Percentiles rank a stretch among this genome's conserved stretches.
Evolutionary conservation across 2,113 vertebrate species (phyloP).

Genomic region (Microtus pennsylvanicus): DNA sequence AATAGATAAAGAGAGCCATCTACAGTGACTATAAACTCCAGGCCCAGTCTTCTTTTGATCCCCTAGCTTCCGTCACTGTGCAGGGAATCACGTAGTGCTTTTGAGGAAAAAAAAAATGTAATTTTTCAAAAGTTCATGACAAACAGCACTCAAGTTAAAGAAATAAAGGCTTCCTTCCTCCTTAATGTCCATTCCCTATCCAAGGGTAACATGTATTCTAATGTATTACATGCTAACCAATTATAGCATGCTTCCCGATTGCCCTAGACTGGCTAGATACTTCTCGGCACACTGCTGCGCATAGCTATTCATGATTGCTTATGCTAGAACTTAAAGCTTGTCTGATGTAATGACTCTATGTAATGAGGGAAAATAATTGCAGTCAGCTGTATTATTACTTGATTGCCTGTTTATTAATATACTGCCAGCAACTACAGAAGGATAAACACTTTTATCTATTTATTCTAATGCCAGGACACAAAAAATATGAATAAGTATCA

Average conservation of each 20-base stretch:
- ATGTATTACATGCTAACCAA: slow-evolving; percentile 8
- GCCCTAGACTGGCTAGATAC: neutral
- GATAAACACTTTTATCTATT: slow-evolving; percentile 1
- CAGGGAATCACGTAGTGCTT: neutral
- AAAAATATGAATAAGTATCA: slow-evolving; percentile 10
- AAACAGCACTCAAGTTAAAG: neutral
- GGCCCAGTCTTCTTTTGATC: neutral
- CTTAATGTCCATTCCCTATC: neutral
- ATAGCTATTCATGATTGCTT: neutral
- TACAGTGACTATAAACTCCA: neutral
- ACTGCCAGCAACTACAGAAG: slow-evolving; percentile 2
- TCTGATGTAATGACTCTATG: neutral
- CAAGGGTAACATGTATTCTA: neutral
- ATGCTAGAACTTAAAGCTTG: neutral
- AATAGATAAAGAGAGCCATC: neutral
- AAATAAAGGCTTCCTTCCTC: neutral
- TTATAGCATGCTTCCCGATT: slow-evolving; percentile 1
- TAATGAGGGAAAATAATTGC: slow-evolving; percentile 26
- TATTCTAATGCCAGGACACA: neutral
- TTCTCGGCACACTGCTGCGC: neutral
- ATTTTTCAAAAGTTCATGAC: neutral
- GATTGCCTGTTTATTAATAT: slow-evolving; percentile 21
- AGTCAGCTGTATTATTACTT: neutral
- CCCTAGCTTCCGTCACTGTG: neutral
- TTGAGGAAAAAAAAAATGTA: neutral